Conservation (phyloP, 2,888 invertebrate genomes). For the Onchidella celtica region DNA sequence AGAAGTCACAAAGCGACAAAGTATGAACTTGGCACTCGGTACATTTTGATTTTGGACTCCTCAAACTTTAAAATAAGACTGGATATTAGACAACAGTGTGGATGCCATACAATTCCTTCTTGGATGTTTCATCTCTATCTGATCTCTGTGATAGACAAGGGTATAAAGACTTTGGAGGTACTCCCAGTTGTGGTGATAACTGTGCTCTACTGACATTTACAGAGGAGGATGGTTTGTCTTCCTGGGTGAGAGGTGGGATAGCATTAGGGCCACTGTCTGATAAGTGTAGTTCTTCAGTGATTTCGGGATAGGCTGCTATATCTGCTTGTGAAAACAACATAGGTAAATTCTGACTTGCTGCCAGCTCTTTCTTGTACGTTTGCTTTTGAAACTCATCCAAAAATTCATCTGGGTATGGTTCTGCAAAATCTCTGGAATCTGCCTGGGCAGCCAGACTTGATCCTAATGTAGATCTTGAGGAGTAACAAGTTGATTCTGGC, state of each 20-base stretch:
- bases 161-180: background rate
- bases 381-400: constrained; percentile 22
- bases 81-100: constrained; percentile 32
- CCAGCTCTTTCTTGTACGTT: constrained; percentile 36
- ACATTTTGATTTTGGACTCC: too few species aligned
- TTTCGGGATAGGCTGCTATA: background rate
- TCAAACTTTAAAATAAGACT: too few species aligned
- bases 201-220: too few species aligned
- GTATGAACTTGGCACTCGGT: too few species aligned
- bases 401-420: constrained; percentile 29
- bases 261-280: constrained; percentile 40
- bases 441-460: constrained; percentile 32
- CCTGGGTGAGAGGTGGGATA: background rate
- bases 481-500: background rate
- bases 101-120: constrained; percentile 39
- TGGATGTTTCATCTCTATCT: constrained; percentile 27
- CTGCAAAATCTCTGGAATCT: constrained; percentile 28
- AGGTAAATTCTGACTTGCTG: background rate
- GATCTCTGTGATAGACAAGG: background rate
- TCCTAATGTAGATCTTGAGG: constrained; percentile 1
- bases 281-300: background rate
- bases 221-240: background rate
- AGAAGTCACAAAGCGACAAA: too few species aligned
- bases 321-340: background rate
- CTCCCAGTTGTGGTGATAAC: background rate